Evolutionary conservation across 2,797 vertebrate genomes (phyloP).

Genomic region (Haliaeetus albicilla): DNA sequence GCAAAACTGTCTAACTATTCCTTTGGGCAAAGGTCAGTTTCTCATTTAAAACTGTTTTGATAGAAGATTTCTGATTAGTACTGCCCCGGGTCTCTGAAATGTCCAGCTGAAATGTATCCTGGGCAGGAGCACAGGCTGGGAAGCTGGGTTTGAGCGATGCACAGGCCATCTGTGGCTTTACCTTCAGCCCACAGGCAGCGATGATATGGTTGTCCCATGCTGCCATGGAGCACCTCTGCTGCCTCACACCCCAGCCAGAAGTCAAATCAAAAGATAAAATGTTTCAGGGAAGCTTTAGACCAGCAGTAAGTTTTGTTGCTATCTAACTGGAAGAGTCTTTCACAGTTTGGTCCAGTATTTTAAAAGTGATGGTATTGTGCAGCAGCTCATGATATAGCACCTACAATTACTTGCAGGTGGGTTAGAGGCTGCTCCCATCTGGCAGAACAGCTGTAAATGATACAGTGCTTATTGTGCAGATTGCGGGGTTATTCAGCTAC

Average conservation of each 20-base stretch:
- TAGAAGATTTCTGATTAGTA: background rate
- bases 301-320: background rate
- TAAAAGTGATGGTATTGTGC: background rate
- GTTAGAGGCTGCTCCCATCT: background rate
- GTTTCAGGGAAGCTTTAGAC: background rate
- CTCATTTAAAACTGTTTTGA: background rate
- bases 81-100: background rate
- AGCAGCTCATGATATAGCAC: background rate
- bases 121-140: background rate
- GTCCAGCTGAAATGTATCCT: background rate
- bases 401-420: background rate
- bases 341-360: background rate
- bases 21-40: background rate
- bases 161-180: background rate
- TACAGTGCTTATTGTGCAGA: background rate
- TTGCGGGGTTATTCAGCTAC: background rate
- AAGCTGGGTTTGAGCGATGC: rapidly evolving
- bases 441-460: background rate
- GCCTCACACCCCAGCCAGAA: background rate
- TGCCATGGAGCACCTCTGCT: background rate
- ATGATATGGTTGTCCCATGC: rapidly evolving
- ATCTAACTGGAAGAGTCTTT: background rate
- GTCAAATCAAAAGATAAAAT: background rate
- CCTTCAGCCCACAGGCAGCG: background rate
- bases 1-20: background rate